These are phyloP conservation scores for Asarcornis scutulata DNA, from an alignment of 2,113 vertebrate species.

Conservation along the genomic window DNA sequence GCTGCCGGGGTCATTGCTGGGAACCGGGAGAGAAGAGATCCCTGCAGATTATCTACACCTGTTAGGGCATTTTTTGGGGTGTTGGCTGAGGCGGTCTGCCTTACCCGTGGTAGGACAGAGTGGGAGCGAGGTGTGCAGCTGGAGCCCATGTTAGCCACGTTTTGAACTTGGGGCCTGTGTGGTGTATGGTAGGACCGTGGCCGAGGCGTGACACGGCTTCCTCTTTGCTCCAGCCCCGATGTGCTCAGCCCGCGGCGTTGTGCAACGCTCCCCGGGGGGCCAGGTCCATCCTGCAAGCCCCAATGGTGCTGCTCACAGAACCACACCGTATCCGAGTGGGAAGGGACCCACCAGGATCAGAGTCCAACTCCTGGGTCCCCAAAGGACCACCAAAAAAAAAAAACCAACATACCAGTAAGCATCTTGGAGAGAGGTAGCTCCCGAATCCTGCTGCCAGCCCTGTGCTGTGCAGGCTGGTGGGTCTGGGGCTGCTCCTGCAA, in stretches of 20 bases:
- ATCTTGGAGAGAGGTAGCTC: too few relatives aligned
- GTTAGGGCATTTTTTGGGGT: neutral
- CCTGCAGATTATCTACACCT: neutral
- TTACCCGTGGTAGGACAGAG: neutral
- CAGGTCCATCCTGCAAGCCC: neutral
- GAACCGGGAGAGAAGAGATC: neutral
- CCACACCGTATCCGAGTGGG: too few relatives aligned
- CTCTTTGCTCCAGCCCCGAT: neutral
- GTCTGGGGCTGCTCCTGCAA: neutral
- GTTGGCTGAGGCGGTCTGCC: accelerated
- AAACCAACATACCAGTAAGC: too few relatives aligned
- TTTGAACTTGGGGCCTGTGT: neutral
- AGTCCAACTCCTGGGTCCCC: too few relatives aligned
- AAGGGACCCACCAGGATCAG: too few relatives aligned
- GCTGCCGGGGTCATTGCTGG: neutral
- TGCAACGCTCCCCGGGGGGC: neutral
- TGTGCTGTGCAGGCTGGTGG: neutral
- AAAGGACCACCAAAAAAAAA: too few relatives aligned
- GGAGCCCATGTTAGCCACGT: neutral
- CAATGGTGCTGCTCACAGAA: too few relatives aligned
- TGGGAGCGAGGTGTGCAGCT: neutral
- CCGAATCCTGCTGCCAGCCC: neutral
- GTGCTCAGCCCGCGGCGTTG: neutral
- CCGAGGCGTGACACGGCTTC: neutral
- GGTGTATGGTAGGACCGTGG: neutral